Evolutionary conservation across 2,113 vertebrate genomes (phyloP).

Genomic region (Hyperopisus bebe): DNA sequence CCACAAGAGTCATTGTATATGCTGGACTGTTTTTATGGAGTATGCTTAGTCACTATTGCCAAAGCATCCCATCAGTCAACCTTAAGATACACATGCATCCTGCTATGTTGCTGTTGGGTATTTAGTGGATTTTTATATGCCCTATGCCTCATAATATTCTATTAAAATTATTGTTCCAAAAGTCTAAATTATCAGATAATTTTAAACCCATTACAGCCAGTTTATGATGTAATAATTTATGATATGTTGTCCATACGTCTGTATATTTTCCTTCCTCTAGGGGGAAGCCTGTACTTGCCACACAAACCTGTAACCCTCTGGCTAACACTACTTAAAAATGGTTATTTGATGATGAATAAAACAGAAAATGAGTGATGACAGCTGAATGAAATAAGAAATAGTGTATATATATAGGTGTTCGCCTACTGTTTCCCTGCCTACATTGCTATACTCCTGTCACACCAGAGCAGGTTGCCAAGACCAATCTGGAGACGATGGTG

Average conservation of each 20-base stretch:
- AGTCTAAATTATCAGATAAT: neutral
- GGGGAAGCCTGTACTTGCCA: neutral
- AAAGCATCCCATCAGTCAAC: slow-evolving; percentile 10
- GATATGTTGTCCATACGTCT: neutral
- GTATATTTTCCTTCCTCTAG: neutral
- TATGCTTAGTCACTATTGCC: neutral
- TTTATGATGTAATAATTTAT: neutral
- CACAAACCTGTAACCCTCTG: neutral
- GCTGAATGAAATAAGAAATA: neutral
- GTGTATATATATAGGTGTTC: neutral
- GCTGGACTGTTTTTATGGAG: neutral
- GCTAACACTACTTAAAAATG: slow-evolving; percentile 11
- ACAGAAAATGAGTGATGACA: neutral
- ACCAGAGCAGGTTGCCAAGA: neutral
- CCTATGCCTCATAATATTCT: neutral
- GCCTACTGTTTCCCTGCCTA: neutral
- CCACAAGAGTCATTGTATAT: neutral
- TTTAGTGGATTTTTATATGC: slow-evolving; percentile 5
- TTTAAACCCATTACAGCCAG: neutral
- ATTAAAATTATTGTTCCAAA: neutral
- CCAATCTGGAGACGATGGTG: neutral
- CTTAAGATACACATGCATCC: neutral
- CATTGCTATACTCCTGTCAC: neutral
- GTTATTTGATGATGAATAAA: slow-evolving; percentile 11
- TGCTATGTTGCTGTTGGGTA: slow-evolving; percentile 7